Percentiles rank a stretch among this genome's conserved stretches.
Evolutionary conservation across 2,888 invertebrate genomes (phyloP).

Genomic region (Anoncus sp.): DNA sequence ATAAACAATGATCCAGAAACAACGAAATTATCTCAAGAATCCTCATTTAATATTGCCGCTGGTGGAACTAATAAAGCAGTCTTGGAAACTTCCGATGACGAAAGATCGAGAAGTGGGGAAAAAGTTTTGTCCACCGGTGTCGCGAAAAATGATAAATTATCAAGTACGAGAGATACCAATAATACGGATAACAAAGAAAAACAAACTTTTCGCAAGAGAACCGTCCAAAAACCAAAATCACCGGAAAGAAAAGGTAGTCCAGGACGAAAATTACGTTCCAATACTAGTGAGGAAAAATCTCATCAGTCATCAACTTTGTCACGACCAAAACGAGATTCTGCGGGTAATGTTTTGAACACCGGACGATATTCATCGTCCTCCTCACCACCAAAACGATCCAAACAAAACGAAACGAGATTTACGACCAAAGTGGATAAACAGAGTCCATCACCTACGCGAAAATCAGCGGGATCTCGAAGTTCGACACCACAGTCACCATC

Average conservation of each 20-base stretch:
- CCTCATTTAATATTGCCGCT: neutral
- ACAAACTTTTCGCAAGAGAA: conserved; percentile 39
- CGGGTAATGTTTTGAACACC: conserved; percentile 54
- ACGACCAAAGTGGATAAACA: neutral
- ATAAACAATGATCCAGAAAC: conserved; percentile 46
- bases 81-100: conserved; percentile 20
- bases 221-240: conserved; percentile 44
- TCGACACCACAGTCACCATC: conserved; percentile 62
- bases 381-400: conserved; percentile 55
- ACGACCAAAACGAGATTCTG: conserved; percentile 57
- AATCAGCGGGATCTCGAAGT: conserved; percentile 25
- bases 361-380: conserved; percentile 26
- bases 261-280: conserved; percentile 35
- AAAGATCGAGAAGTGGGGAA: conserved; percentile 29
- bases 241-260: conserved; percentile 45
- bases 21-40: conserved; percentile 8
- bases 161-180: neutral
- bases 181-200: conserved; percentile 26
- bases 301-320: neutral
- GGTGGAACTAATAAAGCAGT: conserved; percentile 53
- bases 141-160: conserved; percentile 11
- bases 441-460: conserved; percentile 43
- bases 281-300: conserved; percentile 20
- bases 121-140: conserved; percentile 4
- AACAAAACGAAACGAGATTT: conserved; percentile 18